These are phyloP conservation scores for Chlorops oryzae DNA, from an alignment of 1,140 invertebrate species.

Conservation along the genomic window DNA sequence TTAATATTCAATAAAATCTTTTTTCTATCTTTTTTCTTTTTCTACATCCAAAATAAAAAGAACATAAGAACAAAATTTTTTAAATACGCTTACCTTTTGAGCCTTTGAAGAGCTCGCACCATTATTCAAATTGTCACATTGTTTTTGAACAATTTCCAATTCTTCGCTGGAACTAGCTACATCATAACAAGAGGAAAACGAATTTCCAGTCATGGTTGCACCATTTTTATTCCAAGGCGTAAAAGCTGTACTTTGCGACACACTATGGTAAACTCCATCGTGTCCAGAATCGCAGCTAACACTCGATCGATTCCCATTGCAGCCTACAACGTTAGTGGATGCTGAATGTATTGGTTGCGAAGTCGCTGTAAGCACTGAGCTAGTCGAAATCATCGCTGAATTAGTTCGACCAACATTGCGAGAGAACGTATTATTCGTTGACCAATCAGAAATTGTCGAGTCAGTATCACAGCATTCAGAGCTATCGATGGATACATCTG, in stretches of 20 bases:
- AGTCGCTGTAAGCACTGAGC: slow-evolving; percentile 22
- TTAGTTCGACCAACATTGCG: slow-evolving; percentile 25
- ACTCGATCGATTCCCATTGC: slow-evolving; percentile 17
- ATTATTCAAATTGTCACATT: no score
- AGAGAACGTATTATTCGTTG: not conserved
- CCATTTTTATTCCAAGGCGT: slow-evolving; percentile 15
- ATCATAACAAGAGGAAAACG: not conserved
- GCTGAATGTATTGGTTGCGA: slow-evolving; percentile 26
- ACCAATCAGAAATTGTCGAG: not conserved
- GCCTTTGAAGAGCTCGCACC: no score
- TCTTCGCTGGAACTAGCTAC: no score
- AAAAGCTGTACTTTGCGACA: slow-evolving; percentile 31
- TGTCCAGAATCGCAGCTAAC: slow-evolving; percentile 39
- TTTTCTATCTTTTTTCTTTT: no score
- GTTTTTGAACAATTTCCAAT: no score
- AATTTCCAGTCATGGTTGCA: slow-evolving; percentile 7
- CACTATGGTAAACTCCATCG: slow-evolving; percentile 38
- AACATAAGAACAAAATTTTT: no score
- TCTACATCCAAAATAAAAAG: no score
- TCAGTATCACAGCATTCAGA: slow-evolving; percentile 15
- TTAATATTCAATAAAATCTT: no score
- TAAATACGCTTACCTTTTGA: no score
- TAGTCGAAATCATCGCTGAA: slow-evolving; percentile 33
- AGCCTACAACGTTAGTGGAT: slow-evolving; percentile 25
- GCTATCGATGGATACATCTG: not conserved